Evolutionary conservation across 2,888 invertebrate genomes (phyloP).

Genomic region (Glaucopsyche alexis): DNA sequence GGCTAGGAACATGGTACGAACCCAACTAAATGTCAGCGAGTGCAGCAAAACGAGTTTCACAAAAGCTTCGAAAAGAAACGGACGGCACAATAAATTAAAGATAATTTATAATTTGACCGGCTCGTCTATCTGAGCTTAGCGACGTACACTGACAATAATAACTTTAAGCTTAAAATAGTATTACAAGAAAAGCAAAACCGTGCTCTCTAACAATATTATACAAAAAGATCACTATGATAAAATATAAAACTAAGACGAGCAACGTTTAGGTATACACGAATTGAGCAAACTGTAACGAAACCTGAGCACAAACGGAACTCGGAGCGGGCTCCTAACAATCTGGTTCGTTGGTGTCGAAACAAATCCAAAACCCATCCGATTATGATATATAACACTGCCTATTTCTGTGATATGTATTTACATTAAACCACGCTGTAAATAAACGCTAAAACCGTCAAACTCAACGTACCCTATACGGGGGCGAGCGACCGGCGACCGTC

Average conservation of each 20-base stretch:
- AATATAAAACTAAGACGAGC: conserved; percentile 57
- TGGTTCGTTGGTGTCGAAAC: conserved; percentile 24
- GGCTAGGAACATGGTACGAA: conserved; percentile 61
- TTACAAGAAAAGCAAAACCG: conserved; percentile 76
- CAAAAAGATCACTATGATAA: conserved; percentile 56
- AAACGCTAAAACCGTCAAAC: conserved; percentile 42
- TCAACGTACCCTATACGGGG: conserved; percentile 44
- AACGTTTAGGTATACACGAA: conserved; percentile 66
- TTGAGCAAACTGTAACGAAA: conserved; percentile 79
- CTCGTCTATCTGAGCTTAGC: conserved; percentile 3
- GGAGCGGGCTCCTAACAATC: conserved; percentile 1
- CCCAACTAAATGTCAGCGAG: conserved; percentile 47
- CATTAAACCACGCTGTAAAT: conserved; percentile 57
- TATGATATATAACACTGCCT: conserved; percentile 55
- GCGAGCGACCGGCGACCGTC: conserved; percentile 25
- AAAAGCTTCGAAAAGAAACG: conserved; percentile 44
- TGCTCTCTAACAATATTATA: conserved; percentile 71
- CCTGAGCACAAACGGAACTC: conserved; percentile 67
- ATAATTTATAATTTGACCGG: conserved; percentile 36
- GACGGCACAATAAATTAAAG: conserved; percentile 62
- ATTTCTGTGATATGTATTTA: conserved; percentile 73
- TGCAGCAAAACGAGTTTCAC: conserved; percentile 33
- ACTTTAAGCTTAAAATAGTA: conserved; percentile 61
- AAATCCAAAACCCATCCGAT: conserved; percentile 32
- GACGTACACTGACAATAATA: conserved; percentile 46